phyloP scores from a whole-genome alignment of 2,888 invertebrate genomes.

The Allophyes oxyacanthae region DNA sequence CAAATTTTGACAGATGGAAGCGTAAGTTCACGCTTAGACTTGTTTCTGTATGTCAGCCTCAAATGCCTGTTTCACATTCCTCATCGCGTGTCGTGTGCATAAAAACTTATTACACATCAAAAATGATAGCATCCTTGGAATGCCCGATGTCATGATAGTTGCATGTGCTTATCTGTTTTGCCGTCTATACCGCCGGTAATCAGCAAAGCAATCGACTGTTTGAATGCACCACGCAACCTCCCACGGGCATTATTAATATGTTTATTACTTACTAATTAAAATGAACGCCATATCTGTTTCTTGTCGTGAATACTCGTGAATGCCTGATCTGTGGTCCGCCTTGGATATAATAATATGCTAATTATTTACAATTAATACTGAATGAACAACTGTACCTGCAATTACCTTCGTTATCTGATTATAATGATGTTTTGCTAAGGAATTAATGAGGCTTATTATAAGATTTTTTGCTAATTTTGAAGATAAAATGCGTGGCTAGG shows the following conservation, averaged over 20 bases:
- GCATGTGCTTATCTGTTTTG: no score
- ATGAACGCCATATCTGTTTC: constrained; percentile 17
- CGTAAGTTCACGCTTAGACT: no score
- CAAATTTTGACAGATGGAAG: no score
- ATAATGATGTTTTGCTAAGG: constrained; percentile 22
- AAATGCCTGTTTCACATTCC: no score
- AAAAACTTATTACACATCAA: no score
- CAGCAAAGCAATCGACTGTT: constrained; percentile 30
- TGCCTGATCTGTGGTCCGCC: constrained; percentile 56
- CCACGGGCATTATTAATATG: constrained; percentile 21
- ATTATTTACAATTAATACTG: constrained; percentile 59
- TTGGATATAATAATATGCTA: constrained; percentile 63
- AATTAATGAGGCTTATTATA: constrained; percentile 36
- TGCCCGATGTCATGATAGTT: no score
- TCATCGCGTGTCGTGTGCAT: no score
- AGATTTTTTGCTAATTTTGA: constrained; percentile 6
- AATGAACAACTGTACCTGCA: constrained; percentile 50
- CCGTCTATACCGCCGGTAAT: constrained; percentile 9
- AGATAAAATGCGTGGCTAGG: constrained; percentile 14
- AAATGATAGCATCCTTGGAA: no score
- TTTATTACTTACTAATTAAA: constrained; percentile 26
- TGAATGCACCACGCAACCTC: constrained; percentile 34
- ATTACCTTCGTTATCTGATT: constrained; percentile 45
- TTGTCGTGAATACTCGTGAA: constrained; percentile 37
- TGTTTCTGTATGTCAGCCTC: no score